Evolutionary conservation across 2,113 vertebrate species (phyloP), one percentile per base, ranked within the genome.

Genomic region (Macquaria australasica): DNA sequence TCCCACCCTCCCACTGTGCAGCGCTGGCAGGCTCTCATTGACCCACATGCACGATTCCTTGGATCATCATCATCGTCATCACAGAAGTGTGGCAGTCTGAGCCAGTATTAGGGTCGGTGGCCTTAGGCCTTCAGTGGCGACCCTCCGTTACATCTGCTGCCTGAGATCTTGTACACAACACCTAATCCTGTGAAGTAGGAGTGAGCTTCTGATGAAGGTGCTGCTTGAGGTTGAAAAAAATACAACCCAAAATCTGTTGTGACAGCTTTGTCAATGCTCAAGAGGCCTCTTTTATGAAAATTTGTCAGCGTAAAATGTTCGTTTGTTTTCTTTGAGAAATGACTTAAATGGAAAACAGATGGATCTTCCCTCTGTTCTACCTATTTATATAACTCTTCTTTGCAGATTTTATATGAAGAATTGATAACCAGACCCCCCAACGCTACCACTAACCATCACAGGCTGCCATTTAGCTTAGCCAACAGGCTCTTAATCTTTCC

Each of bases 401-500:
- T 51, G 5, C 21, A 10, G 59, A 28, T 79, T 68, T 55, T 85
- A 25, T 81, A 89, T 81, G 34, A 73, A 92, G 68, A 86, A 58
- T 37, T 86, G 66, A 91, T 88, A 91, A 89, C 53, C 81, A 86
- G 82, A 89, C 80, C 90, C 66, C 88, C 85, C 85, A 81, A 48
- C 67, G 64, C 73, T 78, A 82, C 70, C 79, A 87, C 79, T 82
- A 84, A 88, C 60, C 74, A 71, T 71, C 81, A 37, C 56, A 81
- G 72, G 83, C 89, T 79, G 71, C 90, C 90, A 90, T 94, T 95
- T 93, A 91, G 90, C 91, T 91, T 82, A 85, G 88, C 93, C 86
- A 90, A 91, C 92, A 89, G 93, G 83, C 87, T 88, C 85, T 94
- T 94, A 94, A 95, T 94, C 94, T 93, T 79, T 70, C 69, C 81